Evolutionary conservation across 1,140 invertebrate species (phyloP), one percentile per base, ranked within the genome.

Genomic region (Saccostrea cuccullata): DNA sequence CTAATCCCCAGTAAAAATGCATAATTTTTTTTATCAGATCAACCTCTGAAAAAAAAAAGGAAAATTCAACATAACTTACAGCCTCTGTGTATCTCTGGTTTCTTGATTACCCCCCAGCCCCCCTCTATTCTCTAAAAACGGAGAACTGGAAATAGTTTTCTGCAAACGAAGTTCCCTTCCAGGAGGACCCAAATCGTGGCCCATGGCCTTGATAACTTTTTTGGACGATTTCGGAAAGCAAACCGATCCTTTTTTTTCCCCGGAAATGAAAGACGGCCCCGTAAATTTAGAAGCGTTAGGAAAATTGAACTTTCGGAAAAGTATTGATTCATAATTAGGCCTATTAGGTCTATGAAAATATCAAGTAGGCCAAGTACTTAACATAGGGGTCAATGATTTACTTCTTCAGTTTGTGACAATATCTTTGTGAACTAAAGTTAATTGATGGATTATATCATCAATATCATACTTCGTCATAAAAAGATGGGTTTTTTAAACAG

Each of bases 71-170:
- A 58, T 58, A 2, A 73, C 70, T 73, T 30, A 73, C 70, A 26
- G 70, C 70, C 26, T 73, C 70, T 30, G 70, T 73, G 8, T 73
- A 73, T 73, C 70, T 73, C 70, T 73, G 13, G 70, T 73, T 30
- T 73, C 70, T 73, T 73, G 26, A 73, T 73, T 13, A 73, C 70
- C 36, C 70, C 70, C 70, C 70, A 73, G 15, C 70, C 36, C 26
- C 70, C 70, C 70, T 73, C 70, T 9, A 73, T 73, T 13, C 70
- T 73, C 70, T 73, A 26, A 73, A 73, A 73, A 73, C 70, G 70
- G 12, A 73, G 70, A 30, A 73, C 26, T 73, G 23, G 70, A 73
- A 13, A 73, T 73, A 73, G 70, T 73, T 73, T 73, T 73, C 70
- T 73, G 70, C 70, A 73, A 73, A 30, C 70, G 70, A 12, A 2